Evolutionary conservation across 2,113 vertebrate species (phyloP).

Genomic region (Aegotheles bennettii): DNA sequence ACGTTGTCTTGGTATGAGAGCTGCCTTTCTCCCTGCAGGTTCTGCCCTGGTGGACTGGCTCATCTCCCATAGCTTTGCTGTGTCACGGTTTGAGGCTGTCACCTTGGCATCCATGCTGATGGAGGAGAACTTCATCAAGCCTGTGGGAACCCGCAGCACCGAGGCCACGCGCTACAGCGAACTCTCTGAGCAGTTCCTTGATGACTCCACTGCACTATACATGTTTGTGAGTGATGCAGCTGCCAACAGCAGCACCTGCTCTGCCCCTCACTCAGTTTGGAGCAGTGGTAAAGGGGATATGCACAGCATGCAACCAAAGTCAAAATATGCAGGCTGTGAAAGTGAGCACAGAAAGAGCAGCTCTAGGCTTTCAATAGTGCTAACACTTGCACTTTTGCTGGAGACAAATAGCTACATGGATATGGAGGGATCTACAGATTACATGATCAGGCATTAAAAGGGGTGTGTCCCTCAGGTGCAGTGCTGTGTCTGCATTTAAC

Average conservation of each 20-base stretch:
- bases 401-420: not conserved
- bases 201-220: slow-evolving; percentile 90
- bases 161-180: slow-evolving; percentile 78
- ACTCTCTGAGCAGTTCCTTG: slow-evolving; percentile 85
- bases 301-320: not conserved
- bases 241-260: not conserved
- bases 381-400: not conserved
- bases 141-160: slow-evolving; percentile 80
- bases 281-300: not conserved
- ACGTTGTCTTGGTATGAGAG: not conserved
- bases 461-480: not conserved
- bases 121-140: slow-evolving; percentile 84
- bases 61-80: slow-evolving; percentile 80
- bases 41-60: slow-evolving; percentile 92
- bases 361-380: not conserved
- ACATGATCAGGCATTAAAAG: not conserved
- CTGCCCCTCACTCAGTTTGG: not conserved
- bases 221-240: slow-evolving; percentile 80
- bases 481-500: not conserved
- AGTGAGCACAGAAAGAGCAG: not conserved
- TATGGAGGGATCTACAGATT: not conserved
- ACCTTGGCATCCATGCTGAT: slow-evolving; percentile 87
- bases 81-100: slow-evolving; percentile 83
- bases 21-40: slow-evolving; percentile 68
- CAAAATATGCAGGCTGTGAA: not conserved